These are phyloP conservation scores for Platichthys stellatus DNA, from an alignment of 2,113 vertebrate genomes.

Conservation along the genomic window DNA sequence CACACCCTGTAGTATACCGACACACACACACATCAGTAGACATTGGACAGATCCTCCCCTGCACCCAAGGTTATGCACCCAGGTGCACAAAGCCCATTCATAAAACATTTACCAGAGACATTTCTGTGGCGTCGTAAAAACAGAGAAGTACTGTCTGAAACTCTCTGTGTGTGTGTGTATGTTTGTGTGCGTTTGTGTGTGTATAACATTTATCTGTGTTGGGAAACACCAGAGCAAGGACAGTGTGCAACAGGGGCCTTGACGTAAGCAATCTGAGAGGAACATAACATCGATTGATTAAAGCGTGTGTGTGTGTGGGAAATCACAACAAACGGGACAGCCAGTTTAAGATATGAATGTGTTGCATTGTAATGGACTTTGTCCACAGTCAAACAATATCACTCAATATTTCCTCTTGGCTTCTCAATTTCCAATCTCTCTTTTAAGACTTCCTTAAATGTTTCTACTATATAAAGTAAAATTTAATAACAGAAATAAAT, in stretches of 20 bases:
- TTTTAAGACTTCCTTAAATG: neutral
- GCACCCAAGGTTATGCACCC: constrained; percentile 38
- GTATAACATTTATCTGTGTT: constrained; percentile 56
- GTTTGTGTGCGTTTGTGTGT: constrained; percentile 22
- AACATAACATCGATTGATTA: constrained; percentile 45
- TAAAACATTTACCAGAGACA: constrained; percentile 78
- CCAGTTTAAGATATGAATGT: neutral
- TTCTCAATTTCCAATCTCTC: neutral
- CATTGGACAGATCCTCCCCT: constrained; percentile 38
- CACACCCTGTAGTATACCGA: constrained; percentile 32
- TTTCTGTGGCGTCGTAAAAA: constrained; percentile 55
- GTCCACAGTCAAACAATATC: neutral
- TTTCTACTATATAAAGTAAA: neutral
- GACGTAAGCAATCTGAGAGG: constrained; percentile 62
- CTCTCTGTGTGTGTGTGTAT: constrained; percentile 34
- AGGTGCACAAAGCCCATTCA: constrained; percentile 69
- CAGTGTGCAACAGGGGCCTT: constrained; percentile 64
- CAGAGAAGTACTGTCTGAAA: constrained; percentile 46
- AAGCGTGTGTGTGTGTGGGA: constrained; percentile 56
- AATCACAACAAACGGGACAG: constrained; percentile 51
- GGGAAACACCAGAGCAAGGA: constrained; percentile 69
- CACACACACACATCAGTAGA: constrained; percentile 40
- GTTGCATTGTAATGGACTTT: neutral
- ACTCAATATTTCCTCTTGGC: neutral
- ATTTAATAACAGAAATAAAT: neutral